These are phyloP conservation scores for Brevimyrus niger DNA, from an alignment of 2,113 vertebrate genomes.

Conservation along the genomic window DNA sequence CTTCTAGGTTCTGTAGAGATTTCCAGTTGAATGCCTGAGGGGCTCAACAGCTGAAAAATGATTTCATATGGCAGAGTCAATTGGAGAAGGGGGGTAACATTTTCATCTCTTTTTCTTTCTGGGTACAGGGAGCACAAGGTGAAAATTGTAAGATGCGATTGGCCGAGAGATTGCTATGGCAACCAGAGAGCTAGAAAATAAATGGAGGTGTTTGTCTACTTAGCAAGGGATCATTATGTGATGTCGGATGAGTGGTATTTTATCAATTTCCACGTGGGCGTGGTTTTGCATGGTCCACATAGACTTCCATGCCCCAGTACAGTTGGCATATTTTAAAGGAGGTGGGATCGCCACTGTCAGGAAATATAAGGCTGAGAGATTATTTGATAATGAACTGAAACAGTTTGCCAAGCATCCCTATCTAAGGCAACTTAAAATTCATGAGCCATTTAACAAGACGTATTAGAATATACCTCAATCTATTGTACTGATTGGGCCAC, in stretches of 20 bases:
- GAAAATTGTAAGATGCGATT: conserved; percentile 9
- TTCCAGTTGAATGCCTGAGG: conserved; percentile 3
- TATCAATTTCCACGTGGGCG: conserved; percentile 8
- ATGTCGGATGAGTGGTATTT: background rate
- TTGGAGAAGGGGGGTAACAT: conserved; percentile 12
- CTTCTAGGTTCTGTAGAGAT: background rate
- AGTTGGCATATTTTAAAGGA: background rate
- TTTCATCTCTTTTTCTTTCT: conserved; percentile 16
- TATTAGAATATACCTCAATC: background rate
- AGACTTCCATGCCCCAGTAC: background rate
- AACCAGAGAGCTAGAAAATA: conserved; percentile 19
- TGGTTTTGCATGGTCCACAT: background rate
- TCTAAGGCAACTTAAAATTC: conserved; percentile 13
- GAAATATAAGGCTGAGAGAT: background rate
- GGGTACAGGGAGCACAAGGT: conserved; percentile 5
- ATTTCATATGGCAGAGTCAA: conserved; percentile 17
- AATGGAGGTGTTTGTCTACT: conserved; percentile 17
- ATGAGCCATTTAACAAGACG: background rate
- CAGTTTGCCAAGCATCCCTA: background rate
- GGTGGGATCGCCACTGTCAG: no score
- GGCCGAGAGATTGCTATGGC: conserved; percentile 13
- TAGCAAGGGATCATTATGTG: conserved; percentile 7
- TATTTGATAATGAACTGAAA: background rate
- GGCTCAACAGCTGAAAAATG: background rate
- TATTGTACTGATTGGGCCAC: background rate